Evolutionary conservation across 2,797 vertebrate genomes (phyloP).

Genomic region (Hoplostethus atlanticus): DNA sequence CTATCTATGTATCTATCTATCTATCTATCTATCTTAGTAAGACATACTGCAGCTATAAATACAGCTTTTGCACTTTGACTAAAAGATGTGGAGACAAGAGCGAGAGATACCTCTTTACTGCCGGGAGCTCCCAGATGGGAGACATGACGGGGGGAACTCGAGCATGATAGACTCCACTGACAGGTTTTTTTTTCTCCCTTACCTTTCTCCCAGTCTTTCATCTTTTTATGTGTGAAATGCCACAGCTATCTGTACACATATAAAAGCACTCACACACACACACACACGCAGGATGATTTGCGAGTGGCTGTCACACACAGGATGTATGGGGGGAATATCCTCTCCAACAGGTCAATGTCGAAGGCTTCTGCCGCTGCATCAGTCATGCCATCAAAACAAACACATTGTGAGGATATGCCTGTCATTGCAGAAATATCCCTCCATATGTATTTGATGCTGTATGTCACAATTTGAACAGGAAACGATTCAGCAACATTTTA

Average conservation of each 20-base stretch:
- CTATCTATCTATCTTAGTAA: neutral
- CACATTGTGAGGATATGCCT: slow-evolving; percentile 27
- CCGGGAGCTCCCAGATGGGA: slow-evolving; percentile 6
- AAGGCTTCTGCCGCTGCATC: slow-evolving; percentile 26
- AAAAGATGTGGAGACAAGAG: neutral
- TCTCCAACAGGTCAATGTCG: slow-evolving; percentile 14
- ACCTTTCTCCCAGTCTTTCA: neutral
- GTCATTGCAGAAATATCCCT: slow-evolving; percentile 18
- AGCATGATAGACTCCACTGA: slow-evolving; percentile 11
- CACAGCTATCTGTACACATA: slow-evolving; percentile 16
- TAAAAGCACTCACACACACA: neutral
- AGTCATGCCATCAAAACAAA: slow-evolving; percentile 21
- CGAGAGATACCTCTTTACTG: neutral
- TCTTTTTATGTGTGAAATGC: slow-evolving; percentile 15
- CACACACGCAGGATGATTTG: slow-evolving; percentile 18
- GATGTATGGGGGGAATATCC: neutral
- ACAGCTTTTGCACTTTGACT: slow-evolving; percentile 4
- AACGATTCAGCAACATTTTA: neutral
- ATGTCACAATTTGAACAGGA: slow-evolving; percentile 4
- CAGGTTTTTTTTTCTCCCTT: neutral
- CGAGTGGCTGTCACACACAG: slow-evolving; percentile 2
- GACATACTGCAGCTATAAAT: neutral
- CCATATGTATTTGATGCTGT: slow-evolving; percentile 12
- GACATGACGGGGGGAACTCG: neutral
- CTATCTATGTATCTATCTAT: too few species aligned